Percentiles rank a stretch among this genome's conserved stretches.
These are phyloP conservation scores for Pocillopora verrucosa DNA, from an alignment of 64 coral and sea anemone genomes.

Conservation along the genomic window DNA sequence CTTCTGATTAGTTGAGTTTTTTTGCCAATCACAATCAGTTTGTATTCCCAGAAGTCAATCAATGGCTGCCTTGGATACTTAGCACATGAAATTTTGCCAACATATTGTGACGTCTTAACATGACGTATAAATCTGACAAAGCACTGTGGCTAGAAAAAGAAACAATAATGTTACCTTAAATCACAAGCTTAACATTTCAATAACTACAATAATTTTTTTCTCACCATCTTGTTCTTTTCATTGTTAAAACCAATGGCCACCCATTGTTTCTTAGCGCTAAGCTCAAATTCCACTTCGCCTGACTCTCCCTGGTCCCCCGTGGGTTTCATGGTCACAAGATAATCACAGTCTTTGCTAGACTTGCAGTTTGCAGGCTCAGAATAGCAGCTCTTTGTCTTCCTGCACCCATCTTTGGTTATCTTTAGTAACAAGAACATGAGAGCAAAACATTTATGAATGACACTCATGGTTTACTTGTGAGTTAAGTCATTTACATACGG, in stretches of 20 bases:
- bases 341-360: slow-evolving; percentile 57
- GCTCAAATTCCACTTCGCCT: slow-evolving; percentile 52
- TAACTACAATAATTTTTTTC: not conserved
- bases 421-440: not conserved
- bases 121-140: not conserved
- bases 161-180: not conserved
- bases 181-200: not conserved
- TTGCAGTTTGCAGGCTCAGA: slow-evolving; percentile 57
- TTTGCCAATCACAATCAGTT: no score
- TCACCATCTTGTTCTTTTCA: slow-evolving; percentile 50
- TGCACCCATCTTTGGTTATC: slow-evolving; percentile 68
- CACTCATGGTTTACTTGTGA: no score
- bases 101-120: no score
- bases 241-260: slow-evolving; percentile 63
- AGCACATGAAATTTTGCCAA: no score
- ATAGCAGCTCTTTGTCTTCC: slow-evolving; percentile 62
- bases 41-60: no score
- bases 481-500: no score
- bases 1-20: no score
- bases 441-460: not conserved
- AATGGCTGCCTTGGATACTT: no score
- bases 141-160: no score
- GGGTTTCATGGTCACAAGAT: slow-evolving; percentile 57
- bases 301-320: not conserved
- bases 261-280: slow-evolving; percentile 50